Evolutionary conservation across 2,888 invertebrate species (phyloP).

Genomic region (Andrena minutula): DNA sequence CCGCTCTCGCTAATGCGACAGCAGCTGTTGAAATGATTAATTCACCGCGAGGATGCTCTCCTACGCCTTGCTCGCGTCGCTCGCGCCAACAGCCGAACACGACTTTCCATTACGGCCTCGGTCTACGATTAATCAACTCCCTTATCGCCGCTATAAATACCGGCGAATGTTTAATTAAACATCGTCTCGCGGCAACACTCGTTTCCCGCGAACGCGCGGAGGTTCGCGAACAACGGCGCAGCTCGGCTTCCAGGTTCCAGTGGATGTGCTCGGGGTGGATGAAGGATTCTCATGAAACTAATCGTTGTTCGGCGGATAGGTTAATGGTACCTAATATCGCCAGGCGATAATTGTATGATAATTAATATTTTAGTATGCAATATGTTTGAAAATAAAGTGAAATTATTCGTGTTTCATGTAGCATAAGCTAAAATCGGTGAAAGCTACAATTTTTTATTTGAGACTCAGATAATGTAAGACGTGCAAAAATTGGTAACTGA

Average conservation of each 20-base stretch:
- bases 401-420: no score
- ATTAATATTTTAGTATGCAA: no score
- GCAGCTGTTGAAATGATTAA: constrained; percentile 85
- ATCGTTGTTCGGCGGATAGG: no score
- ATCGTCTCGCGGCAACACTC: background rate
- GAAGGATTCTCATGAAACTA: no score
- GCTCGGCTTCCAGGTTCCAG: background rate
- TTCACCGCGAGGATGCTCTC: constrained; percentile 78
- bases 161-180: constrained; percentile 51
- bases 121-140: constrained; percentile 66
- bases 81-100: constrained; percentile 25
- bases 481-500: no score
- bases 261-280: no score
- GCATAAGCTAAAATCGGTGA: no score
- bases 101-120: constrained; percentile 48
- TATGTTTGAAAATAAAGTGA: no score
- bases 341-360: no score
- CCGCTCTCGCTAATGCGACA: constrained; percentile 84
- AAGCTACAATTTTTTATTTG: background rate
- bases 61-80: constrained; percentile 58
- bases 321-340: background rate
- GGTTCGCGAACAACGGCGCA: background rate
- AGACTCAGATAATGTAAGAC: no score
- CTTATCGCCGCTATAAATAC: constrained; percentile 67
- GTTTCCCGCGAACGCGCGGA: background rate